Conservation (phyloP, 2,113 vertebrate genomes). For the Cyprinodon tularosa region DNA sequence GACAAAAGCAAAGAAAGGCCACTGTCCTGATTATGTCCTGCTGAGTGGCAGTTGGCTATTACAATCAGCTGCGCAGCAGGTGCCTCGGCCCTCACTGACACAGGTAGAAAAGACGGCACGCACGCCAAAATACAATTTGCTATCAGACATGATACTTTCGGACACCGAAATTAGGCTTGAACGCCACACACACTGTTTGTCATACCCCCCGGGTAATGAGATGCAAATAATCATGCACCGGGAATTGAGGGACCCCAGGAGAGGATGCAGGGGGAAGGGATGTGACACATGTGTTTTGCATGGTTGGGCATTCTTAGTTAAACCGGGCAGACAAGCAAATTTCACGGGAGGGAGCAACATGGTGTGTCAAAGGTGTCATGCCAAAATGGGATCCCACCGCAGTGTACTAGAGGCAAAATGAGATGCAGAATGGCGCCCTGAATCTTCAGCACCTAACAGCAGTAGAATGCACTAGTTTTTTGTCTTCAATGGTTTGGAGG, state of each 20-base stretch:
- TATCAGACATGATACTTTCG: constrained; percentile 32
- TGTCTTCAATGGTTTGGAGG: constrained; percentile 14
- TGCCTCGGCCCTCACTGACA: constrained; percentile 65
- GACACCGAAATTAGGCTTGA: constrained; percentile 42
- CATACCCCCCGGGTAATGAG: constrained; percentile 66
- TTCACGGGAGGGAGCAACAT: constrained; percentile 68
- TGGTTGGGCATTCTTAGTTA: constrained; percentile 54
- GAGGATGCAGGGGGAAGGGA: constrained; percentile 49
- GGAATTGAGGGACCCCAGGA: constrained; percentile 60
- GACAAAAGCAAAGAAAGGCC: constrained; percentile 24
- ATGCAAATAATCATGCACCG: constrained; percentile 76
- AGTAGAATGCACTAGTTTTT: constrained; percentile 9
- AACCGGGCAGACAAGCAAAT: constrained; percentile 72
- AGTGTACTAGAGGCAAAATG: constrained; percentile 27
- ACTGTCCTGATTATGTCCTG: constrained; percentile 38
- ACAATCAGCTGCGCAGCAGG: constrained; percentile 73
- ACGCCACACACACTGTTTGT: constrained; percentile 43
- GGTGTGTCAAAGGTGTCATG: constrained; percentile 57
- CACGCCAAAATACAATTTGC: constrained; percentile 33
- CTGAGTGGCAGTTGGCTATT: constrained; percentile 54
- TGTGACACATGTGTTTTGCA: constrained; percentile 53
- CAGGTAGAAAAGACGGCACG: constrained; percentile 27
- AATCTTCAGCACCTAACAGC: constrained; percentile 25
- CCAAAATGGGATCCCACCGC: constrained; percentile 49
- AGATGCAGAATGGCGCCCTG: constrained; percentile 11